A percentile compares a stretch with the other conserved stretches of the same genome.
These are phyloP conservation scores for Ochlodes sylvanus DNA, from an alignment of 2,888 invertebrate genomes.

Conservation along the genomic window DNA sequence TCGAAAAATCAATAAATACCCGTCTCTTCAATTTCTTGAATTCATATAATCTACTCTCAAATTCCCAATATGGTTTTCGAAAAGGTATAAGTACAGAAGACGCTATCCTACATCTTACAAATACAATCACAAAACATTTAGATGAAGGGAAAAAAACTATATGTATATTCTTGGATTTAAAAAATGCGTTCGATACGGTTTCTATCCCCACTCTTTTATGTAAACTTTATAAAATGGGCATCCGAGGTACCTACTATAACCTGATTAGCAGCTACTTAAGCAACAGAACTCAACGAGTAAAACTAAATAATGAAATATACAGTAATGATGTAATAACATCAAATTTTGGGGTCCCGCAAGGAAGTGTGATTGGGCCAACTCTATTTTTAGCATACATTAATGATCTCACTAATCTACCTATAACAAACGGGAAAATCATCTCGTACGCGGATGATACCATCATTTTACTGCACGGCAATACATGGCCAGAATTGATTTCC, in stretches of 20 bases:
- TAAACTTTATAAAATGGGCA: constrained; percentile 10
- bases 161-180: background rate
- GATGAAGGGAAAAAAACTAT: background rate
- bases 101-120: background rate
- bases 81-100: constrained; percentile 2
- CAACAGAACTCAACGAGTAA: background rate
- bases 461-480: background rate
- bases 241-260: background rate
- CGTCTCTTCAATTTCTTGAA: background rate
- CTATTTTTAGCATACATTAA: constrained; percentile 4
- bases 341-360: background rate
- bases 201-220: too few species aligned
- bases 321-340: background rate
- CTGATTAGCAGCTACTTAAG: background rate
- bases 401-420: background rate
- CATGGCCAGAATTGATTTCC: background rate
- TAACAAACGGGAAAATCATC: background rate
- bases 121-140: background rate
- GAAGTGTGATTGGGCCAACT: constrained; percentile 2
- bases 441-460: background rate
- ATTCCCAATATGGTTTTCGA: constrained; percentile 1
- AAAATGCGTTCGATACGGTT: background rate
- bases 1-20: background rate
- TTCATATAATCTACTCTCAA: background rate
- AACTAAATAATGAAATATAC: background rate